These are phyloP conservation scores for Araneus ventricosus DNA, from an alignment of 1,140 invertebrate genomes.

Conservation along the genomic window DNA sequence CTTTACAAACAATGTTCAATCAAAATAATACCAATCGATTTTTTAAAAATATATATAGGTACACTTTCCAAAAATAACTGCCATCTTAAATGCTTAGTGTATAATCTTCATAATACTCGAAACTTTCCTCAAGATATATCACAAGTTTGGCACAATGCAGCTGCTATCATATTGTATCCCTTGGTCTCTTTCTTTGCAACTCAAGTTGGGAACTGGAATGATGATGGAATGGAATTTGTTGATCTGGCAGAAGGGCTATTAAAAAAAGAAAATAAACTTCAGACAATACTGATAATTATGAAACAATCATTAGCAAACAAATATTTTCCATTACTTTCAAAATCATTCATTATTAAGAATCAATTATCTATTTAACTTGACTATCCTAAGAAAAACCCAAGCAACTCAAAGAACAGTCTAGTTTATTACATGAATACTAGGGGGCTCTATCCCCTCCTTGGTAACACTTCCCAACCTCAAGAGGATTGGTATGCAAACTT, in stretches of 20 bases:
- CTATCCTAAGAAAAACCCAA: too few species aligned
- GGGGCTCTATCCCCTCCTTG: too few species aligned
- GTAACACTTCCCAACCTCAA: too few species aligned
- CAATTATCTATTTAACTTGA: too few species aligned
- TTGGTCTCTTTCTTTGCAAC: not conserved
- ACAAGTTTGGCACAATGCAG: conserved; percentile 23
- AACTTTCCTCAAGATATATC: not conserved
- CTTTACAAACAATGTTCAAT: not conserved
- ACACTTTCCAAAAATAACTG: not conserved
- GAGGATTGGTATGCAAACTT: too few species aligned
- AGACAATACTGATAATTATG: too few species aligned
- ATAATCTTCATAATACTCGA: not conserved
- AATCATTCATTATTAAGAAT: too few species aligned
- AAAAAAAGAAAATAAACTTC: not conserved
- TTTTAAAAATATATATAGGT: not conserved
- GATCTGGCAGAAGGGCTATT: conserved; percentile 61
- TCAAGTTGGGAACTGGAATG: conserved; percentile 58
- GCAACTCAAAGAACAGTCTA: too few species aligned
- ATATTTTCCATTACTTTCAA: too few species aligned
- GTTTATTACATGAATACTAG: too few species aligned
- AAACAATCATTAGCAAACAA: too few species aligned
- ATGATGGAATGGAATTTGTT: conserved; percentile 66
- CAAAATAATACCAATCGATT: not conserved
- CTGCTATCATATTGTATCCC: not conserved
- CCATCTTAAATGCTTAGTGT: not conserved